These are phyloP conservation scores for Nomada ferruginata DNA, from an alignment of 2,888 invertebrate species.

Conservation along the genomic window DNA sequence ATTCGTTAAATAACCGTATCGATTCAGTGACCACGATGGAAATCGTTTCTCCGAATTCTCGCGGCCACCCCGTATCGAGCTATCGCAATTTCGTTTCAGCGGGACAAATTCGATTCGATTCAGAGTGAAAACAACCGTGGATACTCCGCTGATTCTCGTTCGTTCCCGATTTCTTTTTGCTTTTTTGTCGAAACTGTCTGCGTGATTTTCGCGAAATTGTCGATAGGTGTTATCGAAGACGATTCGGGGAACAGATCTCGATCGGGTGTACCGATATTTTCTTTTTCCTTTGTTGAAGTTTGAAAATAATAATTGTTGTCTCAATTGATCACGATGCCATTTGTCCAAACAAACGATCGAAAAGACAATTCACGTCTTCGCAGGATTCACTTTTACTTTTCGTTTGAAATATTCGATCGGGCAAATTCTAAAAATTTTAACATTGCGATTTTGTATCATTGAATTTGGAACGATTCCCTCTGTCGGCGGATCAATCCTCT, in stretches of 20 bases:
- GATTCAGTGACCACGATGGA: conserved; percentile 35
- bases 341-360: too few relatives aligned
- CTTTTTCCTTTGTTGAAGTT: too few relatives aligned
- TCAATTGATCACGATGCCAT: too few relatives aligned
- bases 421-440: conserved; percentile 9
- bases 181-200: not conserved
- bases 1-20: conserved; percentile 65
- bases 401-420: too few relatives aligned
- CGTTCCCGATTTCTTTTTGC: not conserved
- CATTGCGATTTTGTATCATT: conserved; percentile 24
- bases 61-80: not conserved
- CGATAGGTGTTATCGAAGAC: not conserved
- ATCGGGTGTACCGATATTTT: too few relatives aligned
- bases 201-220: not conserved
- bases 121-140: not conserved
- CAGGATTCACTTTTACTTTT: too few relatives aligned
- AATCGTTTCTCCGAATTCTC: conserved; percentile 38
- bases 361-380: too few relatives aligned
- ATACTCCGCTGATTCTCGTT: not conserved
- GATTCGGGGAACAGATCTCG: not conserved
- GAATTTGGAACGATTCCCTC: conserved; percentile 8
- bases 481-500: not conserved
- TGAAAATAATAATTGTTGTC: too few relatives aligned
- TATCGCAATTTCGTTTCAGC: conserved; percentile 12
- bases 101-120: conserved; percentile 10